Conservation (phyloP, 1,140 invertebrate genomes). For the Schmidtea mediterranea region DNA sequence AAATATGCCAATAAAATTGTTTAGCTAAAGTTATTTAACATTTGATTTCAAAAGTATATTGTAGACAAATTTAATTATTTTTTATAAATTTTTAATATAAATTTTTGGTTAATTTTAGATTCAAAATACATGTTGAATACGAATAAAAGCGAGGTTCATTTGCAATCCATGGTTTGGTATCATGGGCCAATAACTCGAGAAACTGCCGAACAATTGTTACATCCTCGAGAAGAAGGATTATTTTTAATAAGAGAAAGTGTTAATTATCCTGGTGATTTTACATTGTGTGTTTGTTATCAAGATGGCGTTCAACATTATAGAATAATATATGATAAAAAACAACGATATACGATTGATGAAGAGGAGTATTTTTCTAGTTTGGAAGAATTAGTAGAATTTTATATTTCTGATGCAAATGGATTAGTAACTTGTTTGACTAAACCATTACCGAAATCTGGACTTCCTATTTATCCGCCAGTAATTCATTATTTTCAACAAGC, state of each 20-base stretch:
- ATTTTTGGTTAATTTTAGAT: no score
- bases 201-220: not conserved
- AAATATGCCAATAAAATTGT: no score
- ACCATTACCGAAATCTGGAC: no score
- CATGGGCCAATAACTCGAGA: conserved; percentile 1
- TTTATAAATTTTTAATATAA: no score
- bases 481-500: not conserved
- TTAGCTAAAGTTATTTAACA: no score
- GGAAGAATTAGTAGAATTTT: no score
- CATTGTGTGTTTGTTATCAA: not conserved
- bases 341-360: not conserved
- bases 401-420: no score
- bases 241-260: not conserved
- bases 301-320: conserved; percentile 2
- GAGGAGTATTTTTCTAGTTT: no score
- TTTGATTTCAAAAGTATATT: no score
- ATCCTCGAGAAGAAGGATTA: not conserved
- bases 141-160: not conserved
- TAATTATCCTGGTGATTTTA: conserved; percentile 4
- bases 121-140: no score
- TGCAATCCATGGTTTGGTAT: not conserved
- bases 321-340: conserved; percentile 1
- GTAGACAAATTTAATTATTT: no score
- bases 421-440: no score
- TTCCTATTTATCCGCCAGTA: not conserved